Evolutionary conservation across 2,797 vertebrate species (phyloP).

Genomic region (Bryconaethiops microstoma): DNA sequence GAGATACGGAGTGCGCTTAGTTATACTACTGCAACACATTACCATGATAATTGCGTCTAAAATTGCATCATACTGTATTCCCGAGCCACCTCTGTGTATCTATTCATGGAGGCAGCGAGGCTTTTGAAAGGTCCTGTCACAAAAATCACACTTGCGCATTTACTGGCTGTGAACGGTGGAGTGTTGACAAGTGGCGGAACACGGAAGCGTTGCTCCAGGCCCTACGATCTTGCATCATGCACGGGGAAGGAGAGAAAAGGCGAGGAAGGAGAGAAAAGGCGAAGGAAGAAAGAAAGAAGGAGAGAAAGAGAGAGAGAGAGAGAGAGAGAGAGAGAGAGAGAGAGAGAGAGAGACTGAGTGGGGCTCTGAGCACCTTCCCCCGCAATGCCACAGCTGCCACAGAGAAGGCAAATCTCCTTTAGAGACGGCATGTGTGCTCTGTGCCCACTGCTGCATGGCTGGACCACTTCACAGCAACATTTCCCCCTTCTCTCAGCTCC

Average conservation of each 20-base stretch:
- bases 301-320: constrained; percentile 61
- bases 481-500: constrained; percentile 34
- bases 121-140: constrained; percentile 79
- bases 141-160: constrained; percentile 79
- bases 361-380: constrained; percentile 52
- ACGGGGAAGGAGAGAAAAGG: constrained; percentile 69
- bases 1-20: constrained; percentile 63
- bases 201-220: constrained; percentile 77
- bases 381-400: constrained; percentile 53
- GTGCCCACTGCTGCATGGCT: constrained; percentile 54
- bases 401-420: constrained; percentile 55
- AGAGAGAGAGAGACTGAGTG: constrained; percentile 65
- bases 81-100: constrained; percentile 79
- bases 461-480: constrained; percentile 50
- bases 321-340: constrained; percentile 50
- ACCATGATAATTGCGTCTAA: constrained; percentile 82
- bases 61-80: constrained; percentile 81
- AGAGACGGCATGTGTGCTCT: constrained; percentile 42
- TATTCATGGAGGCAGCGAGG: constrained; percentile 75
- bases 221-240: constrained; percentile 80
- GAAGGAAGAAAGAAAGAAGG: constrained; percentile 61
- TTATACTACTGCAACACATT: constrained; percentile 76
- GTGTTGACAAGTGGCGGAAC: constrained; percentile 76
- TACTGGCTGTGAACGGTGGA: constrained; percentile 74
- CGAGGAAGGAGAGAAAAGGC: constrained; percentile 61